Conservation (phyloP, 2,888 invertebrate genomes). For the Pheosia tremula region DNA sequence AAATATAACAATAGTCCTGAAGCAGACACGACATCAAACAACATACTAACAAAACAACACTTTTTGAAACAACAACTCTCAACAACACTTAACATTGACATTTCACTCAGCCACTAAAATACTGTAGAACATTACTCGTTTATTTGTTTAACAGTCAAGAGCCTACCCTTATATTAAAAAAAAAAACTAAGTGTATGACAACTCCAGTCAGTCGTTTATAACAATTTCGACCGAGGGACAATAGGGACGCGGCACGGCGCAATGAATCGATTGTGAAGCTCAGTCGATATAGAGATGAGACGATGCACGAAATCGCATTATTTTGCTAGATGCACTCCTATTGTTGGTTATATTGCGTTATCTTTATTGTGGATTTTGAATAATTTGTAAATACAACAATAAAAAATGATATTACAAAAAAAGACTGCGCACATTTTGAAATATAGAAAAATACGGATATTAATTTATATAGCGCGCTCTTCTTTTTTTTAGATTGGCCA, state of each 20-base stretch:
- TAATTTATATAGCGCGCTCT: background rate
- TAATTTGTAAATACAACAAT: conserved; percentile 15
- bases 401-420: background rate
- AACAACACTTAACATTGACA: conserved; percentile 28
- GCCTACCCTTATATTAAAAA: conserved; percentile 24
- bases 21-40: conserved; percentile 15
- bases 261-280: conserved; percentile 36
- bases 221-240: conserved; percentile 36
- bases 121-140: conserved; percentile 33
- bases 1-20: conserved; percentile 10
- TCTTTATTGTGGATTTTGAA: conserved; percentile 23
- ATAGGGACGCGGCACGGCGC: conserved; percentile 36
- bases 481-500: no score
- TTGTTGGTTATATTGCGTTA: conserved; percentile 32
- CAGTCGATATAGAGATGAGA: conserved; percentile 35
- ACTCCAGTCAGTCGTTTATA: conserved; percentile 40
- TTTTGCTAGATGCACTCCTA: conserved; percentile 55
- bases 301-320: conserved; percentile 68
- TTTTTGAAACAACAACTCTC: conserved; percentile 19
- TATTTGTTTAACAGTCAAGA: conserved; percentile 33
- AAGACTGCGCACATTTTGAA: background rate
- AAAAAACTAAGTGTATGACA: conserved; percentile 38
- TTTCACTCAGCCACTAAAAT: conserved; percentile 38
- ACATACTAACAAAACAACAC: conserved; percentile 26
- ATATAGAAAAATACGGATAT: conserved; percentile 1